phyloP scores from a whole-genome alignment of 2,888 invertebrate genomes.

The Tetragonula carbonaria region DNA sequence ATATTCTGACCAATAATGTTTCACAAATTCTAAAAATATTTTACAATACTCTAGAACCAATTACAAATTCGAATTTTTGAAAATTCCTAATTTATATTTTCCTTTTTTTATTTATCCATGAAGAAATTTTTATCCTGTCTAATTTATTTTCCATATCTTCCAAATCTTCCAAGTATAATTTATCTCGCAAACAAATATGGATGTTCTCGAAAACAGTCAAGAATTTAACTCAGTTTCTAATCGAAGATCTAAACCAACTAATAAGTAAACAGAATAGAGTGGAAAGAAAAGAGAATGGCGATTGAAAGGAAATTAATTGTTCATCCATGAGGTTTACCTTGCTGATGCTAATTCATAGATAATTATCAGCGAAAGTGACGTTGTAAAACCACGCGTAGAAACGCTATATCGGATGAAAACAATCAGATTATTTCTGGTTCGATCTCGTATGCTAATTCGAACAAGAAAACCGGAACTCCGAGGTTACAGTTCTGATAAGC shows the following conservation, averaged over 20 bases:
- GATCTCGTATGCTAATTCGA: conserved; percentile 54
- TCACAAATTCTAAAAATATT: not conserved
- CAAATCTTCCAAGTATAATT: no score
- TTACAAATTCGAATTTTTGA: no score
- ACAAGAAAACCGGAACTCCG: conserved; percentile 49
- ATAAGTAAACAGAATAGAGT: conserved; percentile 16
- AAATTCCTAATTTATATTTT: no score
- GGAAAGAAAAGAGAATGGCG: conserved; percentile 13
- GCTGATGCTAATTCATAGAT: conserved; percentile 27
- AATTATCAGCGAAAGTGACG: conserved; percentile 46
- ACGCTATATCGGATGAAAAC: conserved; percentile 10
- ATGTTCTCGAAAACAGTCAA: not conserved
- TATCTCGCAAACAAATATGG: no score
- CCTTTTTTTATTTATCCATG: no score
- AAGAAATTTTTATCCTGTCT: no score
- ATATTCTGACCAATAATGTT: not conserved
- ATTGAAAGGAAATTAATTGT: conserved; percentile 46
- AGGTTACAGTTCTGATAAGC: conserved; percentile 16
- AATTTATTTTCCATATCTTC: no score
- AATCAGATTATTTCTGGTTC: conserved; percentile 25
- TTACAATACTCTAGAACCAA: not conserved
- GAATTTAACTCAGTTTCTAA: conserved; percentile 28
- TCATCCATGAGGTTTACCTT: conserved; percentile 48
- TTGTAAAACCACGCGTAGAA: conserved; percentile 13
- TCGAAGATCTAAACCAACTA: conserved; percentile 21